Percentiles rank a stretch among this genome's conserved stretches.
These are phyloP conservation scores for Hipparchia semele DNA, from an alignment of 2,888 invertebrate genomes.

Conservation along the genomic window DNA sequence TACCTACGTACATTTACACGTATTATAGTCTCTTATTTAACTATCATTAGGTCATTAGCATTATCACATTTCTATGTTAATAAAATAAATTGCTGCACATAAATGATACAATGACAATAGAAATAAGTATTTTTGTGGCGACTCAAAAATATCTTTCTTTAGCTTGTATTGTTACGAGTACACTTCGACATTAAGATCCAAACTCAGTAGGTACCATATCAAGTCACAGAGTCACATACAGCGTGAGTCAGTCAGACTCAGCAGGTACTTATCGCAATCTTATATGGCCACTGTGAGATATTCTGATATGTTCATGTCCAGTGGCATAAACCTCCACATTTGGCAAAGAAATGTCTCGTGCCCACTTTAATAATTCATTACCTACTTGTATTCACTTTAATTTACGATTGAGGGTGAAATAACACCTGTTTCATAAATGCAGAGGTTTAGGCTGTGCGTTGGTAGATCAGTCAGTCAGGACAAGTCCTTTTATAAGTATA, in stretches of 20 bases:
- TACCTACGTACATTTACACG: background rate
- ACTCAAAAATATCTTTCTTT: background rate
- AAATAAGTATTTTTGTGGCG: background rate
- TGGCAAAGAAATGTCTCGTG: conserved; percentile 2
- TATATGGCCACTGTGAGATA: conserved; percentile 21
- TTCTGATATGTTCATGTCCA: conserved; percentile 20
- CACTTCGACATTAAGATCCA: background rate
- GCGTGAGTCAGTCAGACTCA: conserved; percentile 11
- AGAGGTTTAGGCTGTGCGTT: too few relatives aligned
- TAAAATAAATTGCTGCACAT: background rate
- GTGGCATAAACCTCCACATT: conserved; percentile 12
- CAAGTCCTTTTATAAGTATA: too few relatives aligned
- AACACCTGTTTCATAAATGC: background rate
- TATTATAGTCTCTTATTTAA: background rate
- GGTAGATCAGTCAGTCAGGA: too few relatives aligned
- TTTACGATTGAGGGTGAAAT: background rate
- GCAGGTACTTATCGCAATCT: conserved; percentile 12
- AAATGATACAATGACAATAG: background rate
- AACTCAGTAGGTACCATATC: conserved; percentile 1
- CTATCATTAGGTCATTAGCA: too few relatives aligned
- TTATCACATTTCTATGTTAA: background rate
- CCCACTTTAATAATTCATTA: background rate
- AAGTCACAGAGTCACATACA: background rate
- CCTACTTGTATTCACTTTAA: background rate
- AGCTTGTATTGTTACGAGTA: conserved; percentile 4